Percentiles rank a stretch among this genome's conserved stretches.
phyloP scores from a whole-genome alignment of 2,888 invertebrate genomes.

The Pharmacophagus antenor region DNA sequence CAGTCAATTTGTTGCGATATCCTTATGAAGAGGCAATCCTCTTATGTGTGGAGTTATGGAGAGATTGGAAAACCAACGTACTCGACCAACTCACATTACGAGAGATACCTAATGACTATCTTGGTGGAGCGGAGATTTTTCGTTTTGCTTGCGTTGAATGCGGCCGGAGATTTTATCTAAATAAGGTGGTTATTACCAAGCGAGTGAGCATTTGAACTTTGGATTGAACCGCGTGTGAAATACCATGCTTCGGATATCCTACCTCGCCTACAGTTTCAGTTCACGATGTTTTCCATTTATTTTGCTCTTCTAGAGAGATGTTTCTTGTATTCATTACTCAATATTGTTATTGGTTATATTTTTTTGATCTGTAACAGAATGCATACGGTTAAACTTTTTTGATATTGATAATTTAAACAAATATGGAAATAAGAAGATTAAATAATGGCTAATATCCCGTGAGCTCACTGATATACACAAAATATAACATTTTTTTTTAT shows the following conservation, averaged over 20 bases:
- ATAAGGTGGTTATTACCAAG: slow-evolving; percentile 56
- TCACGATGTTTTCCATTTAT: background rate
- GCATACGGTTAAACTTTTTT: too few relatives aligned
- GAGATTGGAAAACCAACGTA: slow-evolving; percentile 44
- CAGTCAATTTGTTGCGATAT: slow-evolving; percentile 74
- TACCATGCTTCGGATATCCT: background rate
- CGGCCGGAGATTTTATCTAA: slow-evolving; percentile 55
- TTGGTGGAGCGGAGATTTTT: slow-evolving; percentile 63
- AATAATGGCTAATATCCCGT: too few relatives aligned
- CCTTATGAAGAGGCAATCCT: slow-evolving; percentile 72
- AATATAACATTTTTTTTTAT: too few relatives aligned
- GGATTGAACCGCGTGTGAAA: slow-evolving; percentile 1
- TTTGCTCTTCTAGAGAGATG: background rate
- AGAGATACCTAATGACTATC: slow-evolving; percentile 60
- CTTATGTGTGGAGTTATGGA: slow-evolving; percentile 59
- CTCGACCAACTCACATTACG: slow-evolving; percentile 47
- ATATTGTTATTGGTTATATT: too few relatives aligned
- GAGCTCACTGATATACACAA: too few relatives aligned
- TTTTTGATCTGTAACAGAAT: too few relatives aligned
- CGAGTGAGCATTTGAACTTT: slow-evolving; percentile 19
- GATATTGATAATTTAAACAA: too few relatives aligned
- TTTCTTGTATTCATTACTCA: background rate
- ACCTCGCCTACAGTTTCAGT: background rate
- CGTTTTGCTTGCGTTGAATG: slow-evolving; percentile 49
- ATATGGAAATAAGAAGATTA: too few relatives aligned